Evolutionary conservation across 2,113 vertebrate genomes (phyloP), one percentile per base, ranked within the genome.

Genomic region (Vicugna pacos): DNA sequence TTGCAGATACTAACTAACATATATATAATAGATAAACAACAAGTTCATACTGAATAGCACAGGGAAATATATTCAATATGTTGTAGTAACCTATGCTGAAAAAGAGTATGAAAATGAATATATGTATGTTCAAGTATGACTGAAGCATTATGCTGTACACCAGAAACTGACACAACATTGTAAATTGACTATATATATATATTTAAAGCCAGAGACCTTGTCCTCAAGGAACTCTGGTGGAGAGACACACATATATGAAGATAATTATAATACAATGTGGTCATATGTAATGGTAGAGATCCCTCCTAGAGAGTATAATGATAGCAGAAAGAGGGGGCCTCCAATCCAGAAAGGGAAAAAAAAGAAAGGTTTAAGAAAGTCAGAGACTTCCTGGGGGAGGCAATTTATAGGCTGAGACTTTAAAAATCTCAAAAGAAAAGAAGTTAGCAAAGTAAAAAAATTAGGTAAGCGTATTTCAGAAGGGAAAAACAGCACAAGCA

Each of bases 381-480:
- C 15, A 89, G 52, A n/a, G 50, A 87, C 26, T 65, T 86, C n/a
- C 65, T 58, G 15, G 32, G 22, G 67, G 65, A 76, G 13, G 1
- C 52, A 54, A 96, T 16, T 73, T 91, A 86, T 83, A 28, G 16
- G 10, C 50, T 93, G 4, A 95, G 14, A 75, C 46, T 82, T 85
- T 85, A 73, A 85, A 85, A 96, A 65, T 90, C 35, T 48, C 82
- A 73, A 93, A 72, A 83, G 69, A 65, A 35, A 76, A 52, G 26
- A 87, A 38, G n/a, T 79, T 52, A 96, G 50, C 65, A 91, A 90
- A 96, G 8, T 77, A 24, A 93, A 93, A 96, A 90, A 90, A 22
- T 89, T 76, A 90, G 52, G 19, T 38, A 82, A 90, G 14, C 6
- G 8, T 38, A 81, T 69, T 52, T 94, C 56, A 90, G 8, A 86